These are phyloP conservation scores for Syritta pipiens DNA, from an alignment of 2,888 invertebrate species.

Conservation along the genomic window DNA sequence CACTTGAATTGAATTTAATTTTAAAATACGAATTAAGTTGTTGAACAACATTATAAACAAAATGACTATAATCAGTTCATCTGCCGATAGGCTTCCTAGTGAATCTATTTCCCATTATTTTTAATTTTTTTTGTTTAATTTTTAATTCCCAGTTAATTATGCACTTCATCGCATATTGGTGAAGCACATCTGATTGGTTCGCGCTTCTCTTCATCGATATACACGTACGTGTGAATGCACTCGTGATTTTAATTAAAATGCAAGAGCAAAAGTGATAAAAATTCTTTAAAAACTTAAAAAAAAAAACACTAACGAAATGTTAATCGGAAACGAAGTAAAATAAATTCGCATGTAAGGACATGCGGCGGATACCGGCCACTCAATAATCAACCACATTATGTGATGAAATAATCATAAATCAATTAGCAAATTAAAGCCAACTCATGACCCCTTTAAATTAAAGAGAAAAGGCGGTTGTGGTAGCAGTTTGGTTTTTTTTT, in stretches of 20 bases:
- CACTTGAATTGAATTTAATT: constrained; percentile 37
- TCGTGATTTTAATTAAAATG: constrained; percentile 12
- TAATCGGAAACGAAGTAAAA: constrained; percentile 1
- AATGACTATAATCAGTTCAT: constrained; percentile 22
- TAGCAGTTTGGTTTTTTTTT: neutral
- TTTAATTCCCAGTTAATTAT: constrained; percentile 52
- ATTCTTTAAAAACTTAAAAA: neutral
- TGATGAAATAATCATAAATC: constrained; percentile 42
- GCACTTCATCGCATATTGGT: constrained; percentile 24
- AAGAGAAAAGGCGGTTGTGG: neutral
- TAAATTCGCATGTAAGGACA: constrained; percentile 20
- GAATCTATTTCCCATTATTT: constrained; percentile 5
- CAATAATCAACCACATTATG: constrained; percentile 37
- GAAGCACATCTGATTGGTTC: constrained; percentile 9
- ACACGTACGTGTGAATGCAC: neutral
- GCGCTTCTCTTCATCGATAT: neutral
- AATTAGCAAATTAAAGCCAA: constrained; percentile 28
- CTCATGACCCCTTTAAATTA: neutral
- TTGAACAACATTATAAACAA: neutral
- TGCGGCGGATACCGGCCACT: neutral
- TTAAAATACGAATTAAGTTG: constrained; percentile 2
- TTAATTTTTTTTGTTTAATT: constrained; percentile 1
- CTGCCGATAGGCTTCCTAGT: constrained; percentile 13
- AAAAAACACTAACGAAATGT: constrained; percentile 15
- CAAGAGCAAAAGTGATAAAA: neutral